phyloP scores from a whole-genome alignment of 1,140 invertebrate genomes.

The Drosophila navojoa region DNA sequence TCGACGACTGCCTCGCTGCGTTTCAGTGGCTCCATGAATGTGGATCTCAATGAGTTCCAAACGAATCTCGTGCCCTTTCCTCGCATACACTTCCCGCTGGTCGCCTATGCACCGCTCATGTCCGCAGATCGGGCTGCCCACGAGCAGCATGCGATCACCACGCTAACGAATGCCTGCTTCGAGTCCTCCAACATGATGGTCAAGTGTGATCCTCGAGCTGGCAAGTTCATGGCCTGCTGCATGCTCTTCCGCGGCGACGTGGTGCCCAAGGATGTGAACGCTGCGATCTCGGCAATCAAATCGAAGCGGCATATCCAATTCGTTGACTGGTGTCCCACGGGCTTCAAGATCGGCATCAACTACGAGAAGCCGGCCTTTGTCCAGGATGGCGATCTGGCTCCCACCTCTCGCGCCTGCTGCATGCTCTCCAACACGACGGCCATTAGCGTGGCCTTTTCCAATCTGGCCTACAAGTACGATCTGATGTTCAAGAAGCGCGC shows the following conservation, averaged over 20 bases:
- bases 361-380: slow-evolving; percentile 88
- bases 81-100: slow-evolving; percentile 90
- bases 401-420: slow-evolving; percentile 88
- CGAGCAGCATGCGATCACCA: slow-evolving; percentile 88
- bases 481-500: slow-evolving; percentile 92
- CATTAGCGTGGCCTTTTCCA: slow-evolving; percentile 90
- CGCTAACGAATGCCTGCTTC: slow-evolving; percentile 91
- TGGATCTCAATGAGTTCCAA: slow-evolving; percentile 93
- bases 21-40: slow-evolving; percentile 93
- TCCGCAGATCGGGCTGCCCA: slow-evolving; percentile 89
- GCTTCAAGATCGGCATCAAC: slow-evolving; percentile 90
- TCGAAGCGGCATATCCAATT: slow-evolving; percentile 89
- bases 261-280: slow-evolving; percentile 92
- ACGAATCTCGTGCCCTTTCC: slow-evolving; percentile 90
- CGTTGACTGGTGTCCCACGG: slow-evolving; percentile 90
- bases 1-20: slow-evolving; percentile 92
- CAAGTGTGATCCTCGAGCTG: slow-evolving; percentile 88
- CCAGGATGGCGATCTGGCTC: slow-evolving; percentile 89
- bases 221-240: slow-evolving; percentile 91
- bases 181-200: slow-evolving; percentile 93
- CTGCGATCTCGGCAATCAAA: slow-evolving; percentile 92
- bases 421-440: slow-evolving; percentile 92
- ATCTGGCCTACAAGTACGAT: slow-evolving; percentile 91
- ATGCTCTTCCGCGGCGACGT: slow-evolving; percentile 90
- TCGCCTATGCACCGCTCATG: slow-evolving; percentile 91